phyloP scores from a whole-genome alignment of 2,888 invertebrate species.

The Clostera curtula region DNA sequence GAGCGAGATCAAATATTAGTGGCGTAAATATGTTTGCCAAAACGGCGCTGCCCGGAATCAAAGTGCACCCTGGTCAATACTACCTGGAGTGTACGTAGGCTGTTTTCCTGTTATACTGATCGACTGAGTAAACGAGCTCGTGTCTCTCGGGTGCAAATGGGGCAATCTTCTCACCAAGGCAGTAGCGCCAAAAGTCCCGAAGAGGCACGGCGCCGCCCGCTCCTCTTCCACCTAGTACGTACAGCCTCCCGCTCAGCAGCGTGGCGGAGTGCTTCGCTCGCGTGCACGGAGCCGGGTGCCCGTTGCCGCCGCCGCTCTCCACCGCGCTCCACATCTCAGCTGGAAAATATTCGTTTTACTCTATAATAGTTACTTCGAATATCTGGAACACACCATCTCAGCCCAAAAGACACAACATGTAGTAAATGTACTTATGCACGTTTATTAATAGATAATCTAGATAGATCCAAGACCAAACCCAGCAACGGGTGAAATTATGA shows the following conservation, averaged over 20 bases:
- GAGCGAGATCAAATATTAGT: too few relatives aligned
- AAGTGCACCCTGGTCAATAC: too few relatives aligned
- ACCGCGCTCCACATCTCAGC: conserved; percentile 63
- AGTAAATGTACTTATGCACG: neutral
- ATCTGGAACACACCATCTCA: too few relatives aligned
- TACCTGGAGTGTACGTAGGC: too few relatives aligned
- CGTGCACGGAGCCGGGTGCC: conserved; percentile 69
- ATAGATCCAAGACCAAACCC: too few relatives aligned
- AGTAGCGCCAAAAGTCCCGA: conserved; percentile 90
- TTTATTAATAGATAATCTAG: too few relatives aligned
- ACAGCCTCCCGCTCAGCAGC: conserved; percentile 83
- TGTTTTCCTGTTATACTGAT: too few relatives aligned
- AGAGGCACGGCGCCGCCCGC: conserved; percentile 87
- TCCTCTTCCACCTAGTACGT: conserved; percentile 89
- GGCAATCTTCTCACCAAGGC: conserved; percentile 72
- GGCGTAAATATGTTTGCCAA: too few relatives aligned
- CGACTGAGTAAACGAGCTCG: neutral
- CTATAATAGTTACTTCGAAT: too few relatives aligned
- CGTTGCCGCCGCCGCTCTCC: conserved; percentile 33
- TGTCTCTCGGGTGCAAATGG: conserved; percentile 2
- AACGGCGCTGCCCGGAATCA: too few relatives aligned
- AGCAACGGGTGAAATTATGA: too few relatives aligned
- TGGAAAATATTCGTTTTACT: conserved; percentile 16
- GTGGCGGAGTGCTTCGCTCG: conserved; percentile 90
- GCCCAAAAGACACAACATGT: neutral